These are phyloP conservation scores for Achatina immaculata DNA, from an alignment of 1,140 invertebrate genomes.

Conservation along the genomic window DNA sequence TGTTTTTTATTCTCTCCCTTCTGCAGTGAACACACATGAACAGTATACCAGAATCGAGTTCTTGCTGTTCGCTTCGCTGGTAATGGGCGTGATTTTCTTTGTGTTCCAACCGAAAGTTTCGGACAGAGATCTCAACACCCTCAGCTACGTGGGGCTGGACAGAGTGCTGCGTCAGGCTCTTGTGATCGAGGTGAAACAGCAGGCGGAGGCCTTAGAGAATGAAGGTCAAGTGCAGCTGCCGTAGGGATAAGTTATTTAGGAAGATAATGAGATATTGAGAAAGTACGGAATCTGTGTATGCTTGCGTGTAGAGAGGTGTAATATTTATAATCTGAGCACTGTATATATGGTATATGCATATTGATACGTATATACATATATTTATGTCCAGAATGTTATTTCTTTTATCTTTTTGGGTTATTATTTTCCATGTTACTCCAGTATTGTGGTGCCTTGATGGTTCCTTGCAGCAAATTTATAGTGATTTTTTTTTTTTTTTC, in stretches of 20 bases:
- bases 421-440: no score
- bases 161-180: conserved; percentile 43
- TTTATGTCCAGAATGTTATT: no score
- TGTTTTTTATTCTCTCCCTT: neutral
- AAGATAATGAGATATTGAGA: no score
- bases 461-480: no score
- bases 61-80: conserved; percentile 40
- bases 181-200: neutral
- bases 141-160: conserved; percentile 47
- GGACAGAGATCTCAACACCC: conserved; percentile 45
- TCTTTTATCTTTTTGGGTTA: no score
- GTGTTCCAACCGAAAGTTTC: conserved; percentile 48
- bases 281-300: no score
- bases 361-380: no score
- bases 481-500: no score
- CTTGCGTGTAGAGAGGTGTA: no score
- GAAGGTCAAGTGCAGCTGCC: neutral
- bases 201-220: neutral
- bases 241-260: neutral
- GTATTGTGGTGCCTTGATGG: no score
- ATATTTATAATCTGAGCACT: neutral
- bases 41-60: conserved; percentile 49
- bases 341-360: no score
- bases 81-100: conserved; percentile 46
- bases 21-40: conserved; percentile 48